A percentile compares a stretch with the other conserved stretches of the same genome.
phyloP scores from a whole-genome alignment of 1,140 invertebrate species.

The Lethocerus indicus region DNA sequence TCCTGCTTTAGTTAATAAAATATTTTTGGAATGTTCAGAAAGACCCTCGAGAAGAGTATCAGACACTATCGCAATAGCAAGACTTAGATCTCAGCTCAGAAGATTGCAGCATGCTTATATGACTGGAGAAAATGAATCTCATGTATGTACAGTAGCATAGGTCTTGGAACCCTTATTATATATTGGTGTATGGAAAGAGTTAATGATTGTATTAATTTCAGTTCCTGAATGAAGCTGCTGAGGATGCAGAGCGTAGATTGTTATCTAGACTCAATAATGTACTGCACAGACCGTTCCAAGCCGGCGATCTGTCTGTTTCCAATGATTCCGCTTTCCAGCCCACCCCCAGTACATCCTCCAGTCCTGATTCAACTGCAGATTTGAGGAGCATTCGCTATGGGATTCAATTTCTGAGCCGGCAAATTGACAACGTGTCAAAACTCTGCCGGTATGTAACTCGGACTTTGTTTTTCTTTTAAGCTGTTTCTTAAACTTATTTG shows the following conservation, averaged over 20 bases:
- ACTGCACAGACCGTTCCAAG: slow-evolving; percentile 8
- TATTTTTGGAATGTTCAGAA: too few relatives aligned
- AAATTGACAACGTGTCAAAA: slow-evolving; percentile 27
- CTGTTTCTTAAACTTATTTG: too few relatives aligned
- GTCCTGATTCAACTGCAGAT: slow-evolving; percentile 12
- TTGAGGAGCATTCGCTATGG: slow-evolving; percentile 19
- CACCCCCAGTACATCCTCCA: neutral
- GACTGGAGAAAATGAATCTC: slow-evolving; percentile 8
- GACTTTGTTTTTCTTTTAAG: neutral
- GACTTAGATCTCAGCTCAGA: slow-evolving; percentile 12
- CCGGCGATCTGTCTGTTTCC: neutral
- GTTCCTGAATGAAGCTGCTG: slow-evolving; percentile 11
- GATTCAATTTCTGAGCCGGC: slow-evolving; percentile 24
- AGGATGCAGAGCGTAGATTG: slow-evolving; percentile 14
- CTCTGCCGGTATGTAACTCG: slow-evolving; percentile 22
- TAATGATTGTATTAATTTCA: neutral
- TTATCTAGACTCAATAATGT: slow-evolving; percentile 11
- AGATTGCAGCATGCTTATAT: slow-evolving; percentile 13
- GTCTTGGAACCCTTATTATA: too few relatives aligned
- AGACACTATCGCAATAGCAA: slow-evolving; percentile 10
- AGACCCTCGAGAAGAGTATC: too few relatives aligned
- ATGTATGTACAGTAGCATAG: slow-evolving; percentile 3
- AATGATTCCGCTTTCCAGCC: slow-evolving; percentile 5
- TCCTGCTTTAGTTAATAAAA: too few relatives aligned
- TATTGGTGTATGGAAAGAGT: too few relatives aligned